Conservation (phyloP, 2,113 vertebrate genomes). For the Pyrgilauda ruficollis region DNA sequence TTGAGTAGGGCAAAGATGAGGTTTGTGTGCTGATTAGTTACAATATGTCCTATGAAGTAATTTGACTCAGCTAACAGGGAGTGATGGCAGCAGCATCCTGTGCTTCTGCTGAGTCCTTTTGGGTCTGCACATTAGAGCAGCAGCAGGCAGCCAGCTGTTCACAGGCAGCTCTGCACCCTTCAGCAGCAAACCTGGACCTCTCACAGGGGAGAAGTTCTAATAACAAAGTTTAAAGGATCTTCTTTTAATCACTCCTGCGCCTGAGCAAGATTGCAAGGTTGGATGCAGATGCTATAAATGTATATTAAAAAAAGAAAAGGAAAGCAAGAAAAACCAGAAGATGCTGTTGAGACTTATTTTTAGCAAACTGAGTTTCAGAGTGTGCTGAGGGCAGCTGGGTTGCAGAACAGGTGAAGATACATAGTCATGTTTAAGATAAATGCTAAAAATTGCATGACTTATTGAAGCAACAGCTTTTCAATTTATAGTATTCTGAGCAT, state of each 20-base stretch:
- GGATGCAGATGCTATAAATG: neutral
- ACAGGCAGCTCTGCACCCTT: neutral
- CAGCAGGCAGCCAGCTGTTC: neutral
- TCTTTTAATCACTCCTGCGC: neutral
- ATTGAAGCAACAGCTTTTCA: neutral
- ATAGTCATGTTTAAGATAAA: neutral
- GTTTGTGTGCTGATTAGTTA: neutral
- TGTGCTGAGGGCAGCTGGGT: neutral
- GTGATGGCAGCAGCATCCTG: neutral
- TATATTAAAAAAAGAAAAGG: neutral
- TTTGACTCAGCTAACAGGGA: neutral
- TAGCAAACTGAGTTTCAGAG: neutral
- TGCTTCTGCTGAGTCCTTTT: neutral
- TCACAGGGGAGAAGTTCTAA: neutral
- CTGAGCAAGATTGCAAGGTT: neutral
- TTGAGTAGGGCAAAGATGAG: neutral
- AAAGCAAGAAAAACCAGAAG: neutral
- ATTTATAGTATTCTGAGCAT: neutral
- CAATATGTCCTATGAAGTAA: neutral
- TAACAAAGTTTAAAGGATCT: neutral
- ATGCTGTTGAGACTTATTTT: neutral
- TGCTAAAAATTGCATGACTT: neutral
- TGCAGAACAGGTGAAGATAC: neutral
- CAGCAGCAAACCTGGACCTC: neutral
- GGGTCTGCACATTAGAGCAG: neutral